Conservation (phyloP, 1,140 invertebrate genomes). For the Tetramorium parvispinum region DNA sequence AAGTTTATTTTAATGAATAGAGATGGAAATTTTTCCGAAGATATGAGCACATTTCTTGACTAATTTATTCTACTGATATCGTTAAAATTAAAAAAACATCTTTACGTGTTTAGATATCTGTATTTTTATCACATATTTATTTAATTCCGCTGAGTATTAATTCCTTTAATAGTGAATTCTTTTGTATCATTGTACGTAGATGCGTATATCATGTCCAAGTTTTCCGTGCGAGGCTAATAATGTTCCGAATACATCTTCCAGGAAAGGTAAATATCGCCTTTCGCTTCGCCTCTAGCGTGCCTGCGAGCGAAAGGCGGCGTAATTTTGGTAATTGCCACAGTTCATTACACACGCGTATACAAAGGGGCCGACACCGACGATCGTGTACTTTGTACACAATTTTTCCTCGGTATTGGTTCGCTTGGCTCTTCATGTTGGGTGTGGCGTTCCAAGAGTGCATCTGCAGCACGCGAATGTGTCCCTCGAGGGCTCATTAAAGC, state of each 20-base stretch:
- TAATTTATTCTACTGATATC: no score
- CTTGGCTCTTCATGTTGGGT: slow-evolving; percentile 4
- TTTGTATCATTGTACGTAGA: background rate
- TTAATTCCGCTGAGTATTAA: background rate
- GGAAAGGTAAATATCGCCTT: slow-evolving; percentile 29
- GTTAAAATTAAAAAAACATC: background rate
- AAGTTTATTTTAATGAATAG: background rate
- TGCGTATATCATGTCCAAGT: background rate
- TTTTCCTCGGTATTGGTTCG: slow-evolving; percentile 24
- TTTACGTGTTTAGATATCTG: background rate
- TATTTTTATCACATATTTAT: background rate
- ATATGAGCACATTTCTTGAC: background rate
- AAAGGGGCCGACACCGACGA: slow-evolving; percentile 13
- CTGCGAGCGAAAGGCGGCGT: slow-evolving; percentile 15
- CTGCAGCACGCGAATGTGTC: slow-evolving; percentile 43
- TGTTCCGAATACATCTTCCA: slow-evolving; percentile 1
- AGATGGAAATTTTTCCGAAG: background rate
- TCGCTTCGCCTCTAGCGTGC: slow-evolving; percentile 5
- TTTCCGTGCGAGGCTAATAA: slow-evolving; percentile 14
- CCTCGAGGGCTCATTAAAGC: slow-evolving; percentile 65
- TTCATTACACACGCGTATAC: background rate
- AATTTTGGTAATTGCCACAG: slow-evolving; percentile 51
- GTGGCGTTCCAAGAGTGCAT: slow-evolving; percentile 45
- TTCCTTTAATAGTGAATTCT: background rate
- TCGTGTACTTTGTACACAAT: slow-evolving; percentile 15